Percentiles rank a stretch among this genome's conserved stretches.
Conservation (phyloP, 2,797 vertebrate genomes). For the Ctenochaetus hawaiiensis region DNA sequence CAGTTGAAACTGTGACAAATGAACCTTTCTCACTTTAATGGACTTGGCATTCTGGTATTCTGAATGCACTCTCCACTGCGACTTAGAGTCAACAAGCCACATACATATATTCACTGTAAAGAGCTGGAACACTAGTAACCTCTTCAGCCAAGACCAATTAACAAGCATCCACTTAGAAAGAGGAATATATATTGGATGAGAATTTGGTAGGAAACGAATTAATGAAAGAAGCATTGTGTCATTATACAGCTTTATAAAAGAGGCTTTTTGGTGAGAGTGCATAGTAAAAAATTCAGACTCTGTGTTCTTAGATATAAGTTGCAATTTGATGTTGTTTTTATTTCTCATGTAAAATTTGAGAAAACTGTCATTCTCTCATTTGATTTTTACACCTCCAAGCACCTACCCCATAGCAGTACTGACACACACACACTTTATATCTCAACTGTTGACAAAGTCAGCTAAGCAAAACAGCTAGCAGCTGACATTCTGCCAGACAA, state of each 20-base stretch:
- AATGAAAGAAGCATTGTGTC: conserved; percentile 52
- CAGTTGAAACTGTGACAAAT: conserved; percentile 80
- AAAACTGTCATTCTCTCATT: too few species aligned
- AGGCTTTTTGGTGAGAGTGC: conserved; percentile 38
- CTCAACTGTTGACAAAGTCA: too few species aligned
- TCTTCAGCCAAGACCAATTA: conserved; percentile 80
- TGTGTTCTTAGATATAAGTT: conserved; percentile 11
- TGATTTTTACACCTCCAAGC: too few species aligned
- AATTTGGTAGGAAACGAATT: conserved; percentile 55
- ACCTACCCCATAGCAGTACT: too few species aligned
- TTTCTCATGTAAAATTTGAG: not conserved
- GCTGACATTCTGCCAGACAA: too few species aligned
- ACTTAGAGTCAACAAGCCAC: conserved; percentile 79
- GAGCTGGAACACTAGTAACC: conserved; percentile 58
- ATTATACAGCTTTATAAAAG: conserved; percentile 51
- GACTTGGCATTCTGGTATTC: conserved; percentile 80
- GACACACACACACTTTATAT: too few species aligned
- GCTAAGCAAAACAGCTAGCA: too few species aligned
- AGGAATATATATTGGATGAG: conserved; percentile 59
- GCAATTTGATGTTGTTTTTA: conserved; percentile 24
- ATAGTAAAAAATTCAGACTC: conserved; percentile 25
- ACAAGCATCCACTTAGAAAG: conserved; percentile 65
- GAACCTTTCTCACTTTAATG: conserved; percentile 82
- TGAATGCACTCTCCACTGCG: conserved; percentile 56
- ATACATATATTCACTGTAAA: conserved; percentile 66